These are phyloP conservation scores for Sarotherodon lohbergeri DNA, from an alignment of 2,113 vertebrate species.

Conservation along the genomic window DNA sequence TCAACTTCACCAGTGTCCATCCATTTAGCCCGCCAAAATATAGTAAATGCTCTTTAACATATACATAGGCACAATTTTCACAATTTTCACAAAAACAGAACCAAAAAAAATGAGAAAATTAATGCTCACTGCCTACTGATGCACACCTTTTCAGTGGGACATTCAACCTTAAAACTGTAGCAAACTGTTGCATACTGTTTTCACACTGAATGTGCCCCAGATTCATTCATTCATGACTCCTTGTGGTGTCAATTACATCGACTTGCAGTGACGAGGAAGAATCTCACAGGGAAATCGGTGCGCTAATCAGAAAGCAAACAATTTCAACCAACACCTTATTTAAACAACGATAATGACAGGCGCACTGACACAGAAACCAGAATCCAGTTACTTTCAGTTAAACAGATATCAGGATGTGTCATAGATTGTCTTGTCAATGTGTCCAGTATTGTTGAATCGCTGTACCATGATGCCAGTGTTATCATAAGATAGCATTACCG, in stretches of 20 bases:
- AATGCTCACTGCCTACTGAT: neutral
- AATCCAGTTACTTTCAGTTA: neutral
- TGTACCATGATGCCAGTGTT: neutral
- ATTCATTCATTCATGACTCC: neutral
- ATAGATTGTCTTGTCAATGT: neutral
- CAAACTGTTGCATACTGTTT: neutral
- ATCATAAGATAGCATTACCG: neutral
- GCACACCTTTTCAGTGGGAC: neutral
- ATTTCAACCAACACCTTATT: neutral
- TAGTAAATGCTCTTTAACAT: neutral
- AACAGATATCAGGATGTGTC: neutral
- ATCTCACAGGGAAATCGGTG: rapidly evolving
- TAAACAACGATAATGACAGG: rapidly evolving
- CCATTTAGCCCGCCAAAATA: neutral
- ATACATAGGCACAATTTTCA: neutral
- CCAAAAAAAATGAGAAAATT: rapidly evolving
- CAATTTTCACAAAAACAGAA: neutral
- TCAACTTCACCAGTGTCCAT: neutral
- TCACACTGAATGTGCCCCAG: neutral
- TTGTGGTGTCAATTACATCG: neutral
- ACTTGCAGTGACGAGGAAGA: neutral
- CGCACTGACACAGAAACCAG: neutral
- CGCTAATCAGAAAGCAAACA: neutral
- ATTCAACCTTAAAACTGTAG: neutral
- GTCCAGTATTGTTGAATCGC: neutral